Conservation (phyloP, 2,113 vertebrate species). For the Colius striatus region DNA sequence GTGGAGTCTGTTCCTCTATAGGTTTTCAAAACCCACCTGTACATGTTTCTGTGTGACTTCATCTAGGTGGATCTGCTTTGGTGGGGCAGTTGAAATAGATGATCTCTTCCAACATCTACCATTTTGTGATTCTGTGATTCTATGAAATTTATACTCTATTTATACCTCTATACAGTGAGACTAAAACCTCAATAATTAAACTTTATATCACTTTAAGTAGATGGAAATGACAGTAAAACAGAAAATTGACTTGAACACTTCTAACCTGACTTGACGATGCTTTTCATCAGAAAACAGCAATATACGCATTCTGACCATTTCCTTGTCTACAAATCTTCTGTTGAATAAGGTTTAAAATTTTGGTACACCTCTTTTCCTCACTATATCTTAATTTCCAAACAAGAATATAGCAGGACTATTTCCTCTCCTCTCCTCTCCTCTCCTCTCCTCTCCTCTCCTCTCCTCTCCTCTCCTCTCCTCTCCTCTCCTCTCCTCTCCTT, state of each 20-base stretch:
- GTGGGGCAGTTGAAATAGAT: too few relatives aligned
- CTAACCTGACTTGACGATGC: background rate
- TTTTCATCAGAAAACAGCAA: background rate
- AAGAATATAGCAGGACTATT: background rate
- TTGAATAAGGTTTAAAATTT: background rate
- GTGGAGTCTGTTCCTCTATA: too few relatives aligned
- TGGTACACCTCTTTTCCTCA: background rate
- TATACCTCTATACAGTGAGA: background rate
- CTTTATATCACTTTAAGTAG: background rate
- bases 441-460: background rate
- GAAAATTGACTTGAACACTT: background rate
- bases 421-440: background rate
- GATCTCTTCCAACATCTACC: too few relatives aligned
- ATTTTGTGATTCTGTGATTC: too few relatives aligned
- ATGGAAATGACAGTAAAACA: background rate
- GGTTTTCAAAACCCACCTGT: too few relatives aligned
- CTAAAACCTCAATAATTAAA: background rate
- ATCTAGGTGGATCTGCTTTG: too few relatives aligned
- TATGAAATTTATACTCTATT: background rate
- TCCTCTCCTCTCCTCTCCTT: background rate
- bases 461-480: background rate
- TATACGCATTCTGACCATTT: background rate
- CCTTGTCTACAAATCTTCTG: background rate
- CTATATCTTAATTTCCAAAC: background rate
- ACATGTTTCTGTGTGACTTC: too few relatives aligned